Base-by-base conservation (phyloP, 2,797 vertebrate species). In the Dipus sagitta region DNA sequence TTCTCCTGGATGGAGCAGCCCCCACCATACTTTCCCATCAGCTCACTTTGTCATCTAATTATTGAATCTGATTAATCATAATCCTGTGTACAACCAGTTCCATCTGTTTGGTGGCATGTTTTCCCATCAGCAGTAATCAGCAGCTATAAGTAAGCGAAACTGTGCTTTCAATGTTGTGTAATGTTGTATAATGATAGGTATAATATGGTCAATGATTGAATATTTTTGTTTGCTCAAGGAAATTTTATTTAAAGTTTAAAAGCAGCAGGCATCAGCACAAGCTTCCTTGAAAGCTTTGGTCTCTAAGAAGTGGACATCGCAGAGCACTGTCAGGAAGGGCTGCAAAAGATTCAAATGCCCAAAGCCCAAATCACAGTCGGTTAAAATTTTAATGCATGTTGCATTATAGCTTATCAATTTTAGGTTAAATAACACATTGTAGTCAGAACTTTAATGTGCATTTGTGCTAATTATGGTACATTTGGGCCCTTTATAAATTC, bases 281-380 rank as follows among this genome's bases (percentile, higher is more conserved):
- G 20, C 32, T 84, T 95, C 34, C 24, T 91, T 91, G 68, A 75
- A 70, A 79, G 12, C 74, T 95, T 96, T 95, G 70, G 38, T 86
- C 90, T 89, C 94, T 92, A 88, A 91, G 88, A 91, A 28, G 6
- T 80, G 12, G n/a, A 26, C 94, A 91, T 42, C 78, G 52, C 28
- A 89, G 74, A 95, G 65, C 65, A 87, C 77, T 89, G 64, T 85
- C 47, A 89, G 83, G 74, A 93, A 91, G 70, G 77, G 34, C 91
- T 93, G 12, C 78, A 91, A 83, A 89, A 93, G 91, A 94, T 77
- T 94, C 17, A 89, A 86, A 89, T n/a, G 78, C 38, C 85, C 77
- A 91, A 75, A 90, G 85, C 75, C 21, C 84, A 90, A 95, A 79
- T 82, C 20, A 68, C 42, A 92, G 9, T 80, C 81, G 93, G 72